Percentiles rank a stretch among this genome's conserved stretches.
Evolutionary conservation across 2,113 vertebrate species (phyloP).

Genomic region (Strigops habroptila): DNA sequence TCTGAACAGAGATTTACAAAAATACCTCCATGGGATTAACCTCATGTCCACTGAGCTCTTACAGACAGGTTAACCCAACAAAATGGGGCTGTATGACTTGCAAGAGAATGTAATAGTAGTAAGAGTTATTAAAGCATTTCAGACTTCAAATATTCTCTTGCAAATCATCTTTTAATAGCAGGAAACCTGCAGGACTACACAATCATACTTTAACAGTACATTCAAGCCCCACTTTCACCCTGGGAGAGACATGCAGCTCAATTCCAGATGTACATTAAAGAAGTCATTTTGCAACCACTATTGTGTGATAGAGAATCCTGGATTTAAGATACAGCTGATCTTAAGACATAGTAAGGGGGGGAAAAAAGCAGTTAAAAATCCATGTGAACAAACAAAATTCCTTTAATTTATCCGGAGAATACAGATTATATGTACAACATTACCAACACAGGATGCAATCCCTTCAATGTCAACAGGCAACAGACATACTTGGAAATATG

Average conservation of each 20-base stretch:
- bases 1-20: not conserved
- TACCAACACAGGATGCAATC: not conserved
- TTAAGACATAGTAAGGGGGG: not conserved
- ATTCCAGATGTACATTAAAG: not conserved
- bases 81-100: accelerated
- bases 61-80: not conserved
- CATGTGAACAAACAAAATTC: not conserved
- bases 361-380: not conserved
- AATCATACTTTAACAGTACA: not conserved
- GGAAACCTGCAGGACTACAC: not conserved
- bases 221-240: not conserved
- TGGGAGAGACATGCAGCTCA: not conserved
- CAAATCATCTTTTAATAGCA: not conserved
- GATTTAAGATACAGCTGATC: not conserved
- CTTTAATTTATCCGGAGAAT: not conserved
- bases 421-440: not conserved
- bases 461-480: not conserved
- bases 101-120: not conserved
- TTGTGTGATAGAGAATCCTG: not conserved
- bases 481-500: not conserved
- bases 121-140: not conserved
- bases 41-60: not conserved
- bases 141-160: not conserved
- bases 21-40: not conserved
- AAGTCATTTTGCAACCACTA: not conserved